Conservation (phyloP, 2,113 vertebrate genomes). For the Illadopsis cleaveri region DNA sequence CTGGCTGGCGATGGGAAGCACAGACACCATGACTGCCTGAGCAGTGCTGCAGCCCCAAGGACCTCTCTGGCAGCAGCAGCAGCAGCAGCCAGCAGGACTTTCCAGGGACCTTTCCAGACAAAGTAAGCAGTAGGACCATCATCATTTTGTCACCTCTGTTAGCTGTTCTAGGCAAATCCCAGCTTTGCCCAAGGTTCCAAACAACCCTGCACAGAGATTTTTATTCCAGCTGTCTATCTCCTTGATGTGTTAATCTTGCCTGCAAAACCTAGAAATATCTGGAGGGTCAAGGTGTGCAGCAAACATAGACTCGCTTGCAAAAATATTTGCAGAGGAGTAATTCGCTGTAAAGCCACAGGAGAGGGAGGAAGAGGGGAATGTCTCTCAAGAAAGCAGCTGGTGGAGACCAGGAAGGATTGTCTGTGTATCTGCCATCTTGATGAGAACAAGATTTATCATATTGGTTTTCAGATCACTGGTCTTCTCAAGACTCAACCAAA, state of each 20-base stretch:
- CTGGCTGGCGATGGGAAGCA: background rate
- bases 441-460: background rate
- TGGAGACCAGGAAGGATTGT: background rate
- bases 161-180: background rate
- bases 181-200: background rate
- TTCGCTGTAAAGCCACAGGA: background rate
- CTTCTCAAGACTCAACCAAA: background rate
- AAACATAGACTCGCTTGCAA: background rate
- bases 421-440: background rate
- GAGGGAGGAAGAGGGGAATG: background rate
- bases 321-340: background rate
- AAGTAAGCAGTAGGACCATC: background rate
- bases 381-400: background rate
- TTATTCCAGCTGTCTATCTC: background rate
- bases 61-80: background rate
- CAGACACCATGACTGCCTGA: accelerated
- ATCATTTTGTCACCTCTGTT: background rate
- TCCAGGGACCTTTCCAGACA: background rate
- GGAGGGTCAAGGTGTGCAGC: background rate
- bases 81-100: background rate
- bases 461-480: background rate
- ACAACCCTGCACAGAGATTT: background rate
- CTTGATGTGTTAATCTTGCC: background rate
- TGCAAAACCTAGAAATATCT: background rate
- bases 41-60: background rate